Percentiles rank a stretch among this genome's conserved stretches.
These are phyloP conservation scores for Matsumurasca onukii DNA, from an alignment of 1,140 invertebrate species.

Conservation along the genomic window DNA sequence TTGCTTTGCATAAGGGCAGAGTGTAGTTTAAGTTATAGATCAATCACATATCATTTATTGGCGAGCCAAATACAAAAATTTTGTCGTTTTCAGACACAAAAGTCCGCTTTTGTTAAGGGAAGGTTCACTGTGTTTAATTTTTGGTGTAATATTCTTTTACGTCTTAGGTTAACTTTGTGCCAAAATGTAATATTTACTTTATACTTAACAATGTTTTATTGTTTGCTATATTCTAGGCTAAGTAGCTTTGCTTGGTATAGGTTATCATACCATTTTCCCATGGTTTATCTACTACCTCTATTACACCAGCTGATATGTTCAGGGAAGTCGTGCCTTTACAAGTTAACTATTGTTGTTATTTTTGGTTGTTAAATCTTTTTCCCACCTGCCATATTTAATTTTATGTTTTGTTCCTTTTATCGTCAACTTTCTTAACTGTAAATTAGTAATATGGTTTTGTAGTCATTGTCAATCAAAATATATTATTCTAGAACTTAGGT, in stretches of 20 bases:
- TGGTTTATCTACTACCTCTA: neutral
- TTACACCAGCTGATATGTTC: constrained; percentile 8
- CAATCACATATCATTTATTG: neutral
- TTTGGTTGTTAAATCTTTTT: neutral
- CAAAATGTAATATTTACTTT: too few species aligned
- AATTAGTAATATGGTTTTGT: too few species aligned
- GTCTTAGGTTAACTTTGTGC: too few species aligned
- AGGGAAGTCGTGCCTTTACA: constrained; percentile 3
- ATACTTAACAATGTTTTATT: neutral
- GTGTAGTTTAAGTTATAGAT: too few species aligned
- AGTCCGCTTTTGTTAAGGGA: neutral
- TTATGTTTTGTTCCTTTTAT: too few species aligned
- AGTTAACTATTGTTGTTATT: neutral
- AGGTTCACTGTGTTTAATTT: neutral
- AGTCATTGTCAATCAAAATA: too few species aligned
- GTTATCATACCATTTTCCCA: too few species aligned
- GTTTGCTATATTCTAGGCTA: neutral
- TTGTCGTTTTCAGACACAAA: neutral
- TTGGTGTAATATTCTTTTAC: neutral
- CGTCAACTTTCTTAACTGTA: too few species aligned
- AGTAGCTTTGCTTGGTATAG: constrained; percentile 13
- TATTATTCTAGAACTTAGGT: too few species aligned
- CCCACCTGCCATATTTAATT: constrained; percentile 12
- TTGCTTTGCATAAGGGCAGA: too few species aligned
- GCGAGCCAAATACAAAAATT: neutral